Conservation (phyloP, 1,140 invertebrate genomes). For the Formica exsecta region DNA sequence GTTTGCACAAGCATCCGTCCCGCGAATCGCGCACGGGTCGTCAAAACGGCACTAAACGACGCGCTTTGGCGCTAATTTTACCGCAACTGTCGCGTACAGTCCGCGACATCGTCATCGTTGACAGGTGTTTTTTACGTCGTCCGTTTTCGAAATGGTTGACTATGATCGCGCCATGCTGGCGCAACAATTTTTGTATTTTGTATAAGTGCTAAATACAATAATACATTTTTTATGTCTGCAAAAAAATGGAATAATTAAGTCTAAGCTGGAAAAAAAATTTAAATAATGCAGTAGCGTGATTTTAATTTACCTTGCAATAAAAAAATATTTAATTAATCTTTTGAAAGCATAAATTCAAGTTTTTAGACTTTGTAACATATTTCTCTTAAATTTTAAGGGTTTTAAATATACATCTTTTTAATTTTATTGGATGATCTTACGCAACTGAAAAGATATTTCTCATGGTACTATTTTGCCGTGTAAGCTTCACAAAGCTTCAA, state of each 20-base stretch:
- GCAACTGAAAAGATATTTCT: not conserved
- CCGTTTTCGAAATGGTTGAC: not conserved
- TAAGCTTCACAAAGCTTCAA: constrained; percentile 26
- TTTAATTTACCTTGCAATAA: not conserved
- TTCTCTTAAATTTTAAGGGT: not conserved
- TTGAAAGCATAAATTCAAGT: not conserved
- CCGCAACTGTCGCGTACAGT: constrained; percentile 27
- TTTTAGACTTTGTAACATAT: not conserved
- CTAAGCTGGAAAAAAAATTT: not conserved
- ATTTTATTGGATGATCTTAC: not conserved
- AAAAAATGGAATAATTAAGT: not conserved
- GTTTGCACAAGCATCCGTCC: constrained; percentile 51
- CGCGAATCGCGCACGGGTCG: not conserved
- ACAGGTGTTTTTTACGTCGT: not conserved
- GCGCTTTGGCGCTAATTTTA: not conserved
- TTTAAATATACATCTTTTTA: not conserved
- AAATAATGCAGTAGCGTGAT: not conserved
- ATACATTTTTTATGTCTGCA: not conserved
- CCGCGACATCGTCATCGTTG: constrained; percentile 4
- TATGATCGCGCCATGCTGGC: not conserved
- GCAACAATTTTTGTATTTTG: not conserved
- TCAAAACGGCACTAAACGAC: not conserved
- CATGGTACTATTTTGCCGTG: not conserved
- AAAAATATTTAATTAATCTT: not conserved
- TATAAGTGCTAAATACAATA: not conserved